A percentile compares a stretch with the other conserved stretches of the same genome.
phyloP scores from a whole-genome alignment of 2,888 invertebrate genomes.

The Hoplodrina ambigua region DNA sequence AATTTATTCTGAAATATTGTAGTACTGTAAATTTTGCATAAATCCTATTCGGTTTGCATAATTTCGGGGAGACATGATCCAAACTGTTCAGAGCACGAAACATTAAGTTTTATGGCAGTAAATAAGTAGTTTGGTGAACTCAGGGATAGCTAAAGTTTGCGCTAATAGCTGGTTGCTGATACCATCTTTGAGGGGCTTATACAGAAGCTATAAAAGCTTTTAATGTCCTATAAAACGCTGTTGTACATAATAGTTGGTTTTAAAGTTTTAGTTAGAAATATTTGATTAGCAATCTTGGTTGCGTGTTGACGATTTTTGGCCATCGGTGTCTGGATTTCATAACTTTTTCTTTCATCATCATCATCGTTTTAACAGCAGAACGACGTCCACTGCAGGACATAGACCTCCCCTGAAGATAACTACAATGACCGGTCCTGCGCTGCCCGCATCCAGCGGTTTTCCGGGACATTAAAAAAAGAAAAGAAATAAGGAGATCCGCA shows the following conservation, averaged over 20 bases:
- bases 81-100: constrained; percentile 79
- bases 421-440: too few species aligned
- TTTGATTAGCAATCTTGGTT: neutral
- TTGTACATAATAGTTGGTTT: constrained; percentile 24
- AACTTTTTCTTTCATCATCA: neutral
- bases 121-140: constrained; percentile 80
- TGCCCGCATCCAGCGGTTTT: too few species aligned
- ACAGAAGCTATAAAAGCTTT: constrained; percentile 53
- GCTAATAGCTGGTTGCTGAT: constrained; percentile 71
- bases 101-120: constrained; percentile 77
- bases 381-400: too few species aligned
- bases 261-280: neutral
- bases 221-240: constrained; percentile 43
- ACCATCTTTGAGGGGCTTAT: constrained; percentile 63
- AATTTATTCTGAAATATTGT: constrained; percentile 60
- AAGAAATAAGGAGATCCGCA: too few species aligned
- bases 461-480: too few species aligned
- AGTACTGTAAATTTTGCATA: constrained; percentile 65
- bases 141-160: constrained; percentile 65
- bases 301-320: neutral
- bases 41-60: constrained; percentile 69
- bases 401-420: too few species aligned
- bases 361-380: too few species aligned
- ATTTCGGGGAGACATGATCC: constrained; percentile 67
- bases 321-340: neutral